Evolutionary conservation across 1,140 invertebrate genomes (phyloP).

Genomic region (Macrobrachium rosenbergii): DNA sequence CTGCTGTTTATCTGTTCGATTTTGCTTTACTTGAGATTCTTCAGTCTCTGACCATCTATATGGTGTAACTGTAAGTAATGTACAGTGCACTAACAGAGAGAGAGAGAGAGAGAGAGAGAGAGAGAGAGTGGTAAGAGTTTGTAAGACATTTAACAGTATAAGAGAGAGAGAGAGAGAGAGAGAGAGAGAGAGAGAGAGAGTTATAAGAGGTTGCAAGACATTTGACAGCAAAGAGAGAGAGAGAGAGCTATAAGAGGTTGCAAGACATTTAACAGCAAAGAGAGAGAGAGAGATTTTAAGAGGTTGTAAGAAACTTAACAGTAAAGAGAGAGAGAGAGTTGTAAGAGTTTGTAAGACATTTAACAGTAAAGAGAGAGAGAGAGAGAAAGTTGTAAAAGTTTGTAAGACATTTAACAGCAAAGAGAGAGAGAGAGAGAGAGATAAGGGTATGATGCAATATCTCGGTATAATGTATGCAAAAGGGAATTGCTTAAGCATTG

Average conservation of each 20-base stretch:
- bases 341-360: background rate
- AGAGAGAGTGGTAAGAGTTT: no score
- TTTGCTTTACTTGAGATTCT: no score
- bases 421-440: background rate
- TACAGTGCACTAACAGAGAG: conserved; percentile 10
- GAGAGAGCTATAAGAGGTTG: no score
- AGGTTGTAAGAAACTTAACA: no score
- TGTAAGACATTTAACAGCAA: background rate
- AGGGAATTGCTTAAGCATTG: background rate
- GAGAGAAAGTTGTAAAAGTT: background rate
- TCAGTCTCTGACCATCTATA: no score
- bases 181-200: background rate
- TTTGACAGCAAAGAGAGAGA: background rate
- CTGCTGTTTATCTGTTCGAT: no score
- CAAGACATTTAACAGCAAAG: no score
- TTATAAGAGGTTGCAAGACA: background rate
- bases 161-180: background rate
- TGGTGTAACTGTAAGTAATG: no score
- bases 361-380: conserved; percentile 7
- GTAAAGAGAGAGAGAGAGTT: background rate
- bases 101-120: conserved; percentile 32
- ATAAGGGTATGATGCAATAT: background rate
- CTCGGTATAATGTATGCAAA: background rate
- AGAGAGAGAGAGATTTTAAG: background rate
- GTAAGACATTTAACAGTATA: no score